Conservation (phyloP, 2,113 vertebrate genomes). For the Porphyrio hochstetteri region DNA sequence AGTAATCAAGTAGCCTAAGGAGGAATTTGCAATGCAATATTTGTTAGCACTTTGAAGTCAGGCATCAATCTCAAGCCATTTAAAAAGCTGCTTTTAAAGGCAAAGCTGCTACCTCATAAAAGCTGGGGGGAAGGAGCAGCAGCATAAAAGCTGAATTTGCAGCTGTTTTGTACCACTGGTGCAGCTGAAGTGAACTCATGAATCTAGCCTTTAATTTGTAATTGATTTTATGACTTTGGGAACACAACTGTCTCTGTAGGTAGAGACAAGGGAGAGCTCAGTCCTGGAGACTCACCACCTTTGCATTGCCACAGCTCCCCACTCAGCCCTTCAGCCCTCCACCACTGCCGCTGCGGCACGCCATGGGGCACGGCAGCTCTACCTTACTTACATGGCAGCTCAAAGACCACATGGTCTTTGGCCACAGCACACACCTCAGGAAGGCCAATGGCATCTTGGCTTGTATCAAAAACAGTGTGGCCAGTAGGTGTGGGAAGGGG, state of each 20-base stretch:
- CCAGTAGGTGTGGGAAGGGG: too few species aligned
- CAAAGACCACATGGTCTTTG: too few species aligned
- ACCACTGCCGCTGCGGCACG: fast-evolving
- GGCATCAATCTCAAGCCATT: slow-evolving; percentile 50
- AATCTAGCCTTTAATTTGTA: slow-evolving; percentile 49
- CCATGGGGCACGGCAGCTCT: not conserved
- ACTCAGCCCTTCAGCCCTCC: fast-evolving
- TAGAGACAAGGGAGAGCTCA: not conserved
- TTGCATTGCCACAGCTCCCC: not conserved
- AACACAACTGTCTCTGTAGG: not conserved
- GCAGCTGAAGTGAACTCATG: slow-evolving; percentile 21
- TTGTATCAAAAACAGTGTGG: too few species aligned
- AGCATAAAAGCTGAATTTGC: slow-evolving; percentile 38
- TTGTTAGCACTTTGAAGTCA: slow-evolving; percentile 46
- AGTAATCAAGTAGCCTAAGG: slow-evolving; percentile 1
- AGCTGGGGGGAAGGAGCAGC: slow-evolving; percentile 2
- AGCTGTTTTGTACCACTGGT: slow-evolving; percentile 17
- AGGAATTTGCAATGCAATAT: slow-evolving; percentile 32
- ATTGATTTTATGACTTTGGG: not conserved
- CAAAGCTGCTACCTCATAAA: slow-evolving; percentile 38
- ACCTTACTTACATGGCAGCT: not conserved
- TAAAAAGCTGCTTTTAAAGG: slow-evolving; percentile 49
- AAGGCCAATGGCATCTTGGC: too few species aligned
- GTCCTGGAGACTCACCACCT: not conserved
- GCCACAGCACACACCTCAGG: too few species aligned